These are phyloP conservation scores for Lordiphosa fenestrarum DNA, from an alignment of 2,888 invertebrate species.

Conservation along the genomic window DNA sequence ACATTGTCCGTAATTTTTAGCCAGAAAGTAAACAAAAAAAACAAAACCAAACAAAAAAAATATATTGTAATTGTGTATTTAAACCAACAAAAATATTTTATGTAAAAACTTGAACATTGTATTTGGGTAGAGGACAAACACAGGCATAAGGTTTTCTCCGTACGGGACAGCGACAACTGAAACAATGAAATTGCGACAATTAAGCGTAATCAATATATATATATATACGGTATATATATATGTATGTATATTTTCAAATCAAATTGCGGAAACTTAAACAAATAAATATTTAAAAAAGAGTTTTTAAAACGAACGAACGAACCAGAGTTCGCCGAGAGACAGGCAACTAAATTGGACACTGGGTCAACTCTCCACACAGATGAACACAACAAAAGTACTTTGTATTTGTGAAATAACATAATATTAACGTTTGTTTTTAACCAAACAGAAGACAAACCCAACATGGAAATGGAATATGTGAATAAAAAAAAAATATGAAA, in stretches of 20 bases:
- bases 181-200: constrained; percentile 75
- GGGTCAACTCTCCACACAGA: constrained; percentile 7
- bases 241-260: constrained; percentile 26
- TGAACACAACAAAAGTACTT: constrained; percentile 41
- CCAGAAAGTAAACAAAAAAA: constrained; percentile 38
- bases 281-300: constrained; percentile 16
- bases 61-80: constrained; percentile 41
- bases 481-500: constrained; percentile 64
- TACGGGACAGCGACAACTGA: constrained; percentile 58
- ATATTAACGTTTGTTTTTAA: constrained; percentile 74
- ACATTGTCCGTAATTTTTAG: constrained; percentile 79
- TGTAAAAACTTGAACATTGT: constrained; percentile 37
- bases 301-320: constrained; percentile 25
- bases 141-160: constrained; percentile 7
- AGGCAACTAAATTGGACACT: neutral
- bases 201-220: constrained; percentile 54
- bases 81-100: constrained; percentile 55
- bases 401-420: constrained; percentile 72
- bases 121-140: constrained; percentile 17
- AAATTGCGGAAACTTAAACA: constrained; percentile 21
- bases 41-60: no score
- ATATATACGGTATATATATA: constrained; percentile 26
- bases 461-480: constrained; percentile 57
- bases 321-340: constrained; percentile 14
- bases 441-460: constrained; percentile 25